Base-by-base conservation (phyloP, 2,797 vertebrate species). In the Sus cebifrons region DNA sequence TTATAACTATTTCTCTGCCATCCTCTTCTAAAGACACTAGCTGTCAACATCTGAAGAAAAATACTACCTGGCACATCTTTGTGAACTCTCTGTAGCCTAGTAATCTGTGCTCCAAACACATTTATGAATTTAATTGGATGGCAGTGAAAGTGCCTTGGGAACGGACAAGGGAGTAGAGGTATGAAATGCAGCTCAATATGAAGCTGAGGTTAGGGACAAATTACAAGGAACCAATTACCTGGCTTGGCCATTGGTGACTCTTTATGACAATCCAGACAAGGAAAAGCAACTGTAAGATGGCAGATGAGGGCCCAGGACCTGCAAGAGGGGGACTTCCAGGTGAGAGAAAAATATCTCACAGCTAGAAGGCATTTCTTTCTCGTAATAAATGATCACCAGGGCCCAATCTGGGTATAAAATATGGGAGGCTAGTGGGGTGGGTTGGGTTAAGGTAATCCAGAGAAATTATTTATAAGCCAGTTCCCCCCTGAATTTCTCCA, bases 111-210 rank as follows among this genome's bases (percentile, higher is more conserved):
- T 75, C 27, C 70, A 49, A 93, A 86, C 23, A 40, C 9, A 56
- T 49, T 82, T 95, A 36, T 77, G n/a, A 74, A 78, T 67, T 68
- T 49, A 75, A 49, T 13, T 82, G n/a, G 20, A 67, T 87, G 18
- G 67, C 92, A 74, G 17, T 67, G 27, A 65, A 93, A 89, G 73
- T 83, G 40, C 29, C 9, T 91, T 91, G 68, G 84, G 20, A 67
- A 78, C 54, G 36, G 16, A 18, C 86, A 85, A 77, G 14, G 25
- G 32, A 58, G 4, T 44, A 65, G 52, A 78, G n/a, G 85, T 70
- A 52, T 6, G 15, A 29, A 18, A 60, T 23, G 15, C 11, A 82
- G n/a, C 21, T 86, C 16, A 56, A 14, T 44, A 62, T 27, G 27
- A 36, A 74, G 20, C n/a, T 49, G 65, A 79, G 13, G 12, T 81